phyloP scores from a whole-genome alignment of 2,113 vertebrate species.

The Phocoena phocoena region DNA sequence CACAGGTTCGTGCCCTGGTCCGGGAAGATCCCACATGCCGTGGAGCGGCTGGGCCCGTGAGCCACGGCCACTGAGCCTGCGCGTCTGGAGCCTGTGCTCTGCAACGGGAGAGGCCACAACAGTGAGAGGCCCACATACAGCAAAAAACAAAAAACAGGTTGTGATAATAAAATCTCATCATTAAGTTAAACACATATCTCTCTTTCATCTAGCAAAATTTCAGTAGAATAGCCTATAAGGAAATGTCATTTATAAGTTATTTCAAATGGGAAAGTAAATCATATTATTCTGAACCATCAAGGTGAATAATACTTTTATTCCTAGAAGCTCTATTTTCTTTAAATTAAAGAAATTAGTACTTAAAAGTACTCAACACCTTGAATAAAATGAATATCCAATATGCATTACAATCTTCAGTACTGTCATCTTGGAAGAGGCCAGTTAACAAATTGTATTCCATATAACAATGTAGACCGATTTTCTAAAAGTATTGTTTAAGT shows the following conservation, averaged over 20 bases:
- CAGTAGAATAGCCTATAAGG: not conserved
- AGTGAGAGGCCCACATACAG: too few species aligned
- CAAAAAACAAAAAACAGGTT: not conserved
- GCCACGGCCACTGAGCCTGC: too few species aligned
- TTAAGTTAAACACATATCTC: not conserved
- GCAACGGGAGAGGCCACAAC: too few species aligned
- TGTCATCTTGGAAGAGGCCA: not conserved
- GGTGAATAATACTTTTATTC: constrained; percentile 25
- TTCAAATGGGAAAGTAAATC: constrained; percentile 36
- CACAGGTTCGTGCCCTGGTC: too few species aligned
- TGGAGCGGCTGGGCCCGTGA: too few species aligned
- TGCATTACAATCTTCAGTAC: not conserved
- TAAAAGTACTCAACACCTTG: constrained; percentile 1
- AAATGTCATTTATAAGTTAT: constrained; percentile 37
- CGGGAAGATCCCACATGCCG: too few species aligned
- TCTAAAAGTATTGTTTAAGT: constrained; percentile 7
- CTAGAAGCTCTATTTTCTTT: constrained; percentile 15
- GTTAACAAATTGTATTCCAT: not conserved
- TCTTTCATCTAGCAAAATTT: not conserved
- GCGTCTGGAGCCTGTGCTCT: too few species aligned
- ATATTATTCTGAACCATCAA: not conserved
- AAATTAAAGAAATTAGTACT: not conserved
- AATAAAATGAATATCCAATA: constrained; percentile 35
- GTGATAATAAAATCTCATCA: not conserved
- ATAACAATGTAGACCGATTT: not conserved